These are phyloP conservation scores for Spodoptera frugiperda DNA, from an alignment of 1,140 invertebrate genomes.

Conservation along the genomic window DNA sequence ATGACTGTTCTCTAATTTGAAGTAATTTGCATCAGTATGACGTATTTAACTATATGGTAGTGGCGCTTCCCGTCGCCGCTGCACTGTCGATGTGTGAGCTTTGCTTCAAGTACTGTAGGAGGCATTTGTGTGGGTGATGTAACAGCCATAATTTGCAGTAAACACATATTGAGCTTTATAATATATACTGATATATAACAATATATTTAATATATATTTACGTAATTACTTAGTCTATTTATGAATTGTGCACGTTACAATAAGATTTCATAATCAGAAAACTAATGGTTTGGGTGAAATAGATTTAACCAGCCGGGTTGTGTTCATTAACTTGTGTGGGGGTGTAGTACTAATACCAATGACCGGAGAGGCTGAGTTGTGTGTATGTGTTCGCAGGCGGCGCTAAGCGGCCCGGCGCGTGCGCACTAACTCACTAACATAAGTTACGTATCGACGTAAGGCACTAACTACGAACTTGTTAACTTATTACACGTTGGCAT, in stretches of 20 bases:
- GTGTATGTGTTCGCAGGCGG: slow-evolving; percentile 83
- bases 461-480: slow-evolving; percentile 80
- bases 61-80: neutral
- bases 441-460: slow-evolving; percentile 78
- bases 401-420: slow-evolving; percentile 73
- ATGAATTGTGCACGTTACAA: no score
- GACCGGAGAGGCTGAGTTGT: slow-evolving; percentile 55
- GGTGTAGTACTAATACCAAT: slow-evolving; percentile 22
- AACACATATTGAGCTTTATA: slow-evolving; percentile 44
- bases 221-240: neutral
- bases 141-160: slow-evolving; percentile 78
- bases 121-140: slow-evolving; percentile 78
- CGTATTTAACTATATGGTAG: neutral
- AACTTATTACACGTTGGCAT: slow-evolving; percentile 75
- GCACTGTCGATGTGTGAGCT: slow-evolving; percentile 53
- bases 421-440: slow-evolving; percentile 73
- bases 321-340: neutral
- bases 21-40: neutral
- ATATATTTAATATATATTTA: slow-evolving; percentile 28
- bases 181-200: slow-evolving; percentile 16
- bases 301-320: neutral
- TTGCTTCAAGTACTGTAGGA: slow-evolving; percentile 53
- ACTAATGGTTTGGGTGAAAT: slow-evolving; percentile 12
- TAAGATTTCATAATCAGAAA: neutral
- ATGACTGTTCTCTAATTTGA: slow-evolving; percentile 2